Evolutionary conservation across 2,888 invertebrate species (phyloP), one percentile per base, ranked within the genome.

Genomic region (Acronicta alni): DNA sequence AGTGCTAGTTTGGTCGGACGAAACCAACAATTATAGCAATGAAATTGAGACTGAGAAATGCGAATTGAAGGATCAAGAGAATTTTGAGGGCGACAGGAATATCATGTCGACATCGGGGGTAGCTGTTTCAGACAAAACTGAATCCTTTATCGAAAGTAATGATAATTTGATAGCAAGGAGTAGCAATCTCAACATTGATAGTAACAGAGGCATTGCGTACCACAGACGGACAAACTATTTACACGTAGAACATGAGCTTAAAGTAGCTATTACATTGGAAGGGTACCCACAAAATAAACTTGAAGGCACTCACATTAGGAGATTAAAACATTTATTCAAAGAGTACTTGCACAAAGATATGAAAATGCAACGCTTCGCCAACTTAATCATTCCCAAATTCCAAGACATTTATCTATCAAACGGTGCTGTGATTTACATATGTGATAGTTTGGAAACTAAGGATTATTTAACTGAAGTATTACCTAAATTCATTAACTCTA

Each of bases 401-500:
- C 91, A 91, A 80, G 93, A 93, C 35, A 85, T 92, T 17, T 93
- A 91, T 47, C 56, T 93, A 4, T 92, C 93, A 0, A 93, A 93
- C 37, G 93, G 93, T 0, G 93, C 93, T 60, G 89, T 93, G 18
- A 91, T 93, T 37, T 93, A 93, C 57, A 85, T 93, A 20, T 93
- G 93, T 83, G 92, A 93, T 72, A 91, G 92, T 81, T 76, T 93
- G 46, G 93, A 93, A 77, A 92, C 92, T 4, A 93, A 88, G 66
- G 92, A 93, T 44, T 93, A 93, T 68, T 77, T 93, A 10, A 84
- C 80, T 0, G 92, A 92, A 53, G 73, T 91, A 12, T 65, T 93
- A 17, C 89, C 92, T 0, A 93, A 91, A 62, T 90, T 93, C 23
- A 82, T 91, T 6, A 87, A 88, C 37, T 89, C 91, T 0, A 93